Evolutionary conservation across 2,113 vertebrate genomes (phyloP).

Genomic region (Coracopsis vasa): DNA sequence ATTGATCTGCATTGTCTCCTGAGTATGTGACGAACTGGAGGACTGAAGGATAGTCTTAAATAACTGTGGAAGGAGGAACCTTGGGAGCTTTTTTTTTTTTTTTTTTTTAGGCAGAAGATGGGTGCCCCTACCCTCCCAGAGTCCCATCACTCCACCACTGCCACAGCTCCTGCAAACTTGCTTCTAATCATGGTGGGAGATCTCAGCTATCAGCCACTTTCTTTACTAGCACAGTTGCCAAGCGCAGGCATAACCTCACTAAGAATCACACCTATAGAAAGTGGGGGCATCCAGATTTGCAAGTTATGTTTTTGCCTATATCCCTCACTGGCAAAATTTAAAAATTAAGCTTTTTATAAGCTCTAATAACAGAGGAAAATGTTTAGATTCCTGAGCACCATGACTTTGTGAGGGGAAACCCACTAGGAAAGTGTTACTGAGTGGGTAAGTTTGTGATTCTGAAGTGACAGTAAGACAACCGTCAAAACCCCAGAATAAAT

Average conservation of each 20-base stretch:
- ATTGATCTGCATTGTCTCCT: background rate
- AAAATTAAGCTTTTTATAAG: background rate
- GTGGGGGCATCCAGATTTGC: background rate
- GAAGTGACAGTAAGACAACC: background rate
- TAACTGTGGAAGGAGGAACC: background rate
- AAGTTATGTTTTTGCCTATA: background rate
- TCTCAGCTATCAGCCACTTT: background rate
- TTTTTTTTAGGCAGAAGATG: background rate
- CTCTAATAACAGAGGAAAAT: background rate
- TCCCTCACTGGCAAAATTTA: background rate
- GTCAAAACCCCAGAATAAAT: background rate
- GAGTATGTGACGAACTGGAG: background rate
- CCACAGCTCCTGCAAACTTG: background rate
- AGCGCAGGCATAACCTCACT: background rate
- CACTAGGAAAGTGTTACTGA: background rate
- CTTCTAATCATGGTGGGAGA: background rate
- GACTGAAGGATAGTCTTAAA: background rate
- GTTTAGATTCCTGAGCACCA: background rate
- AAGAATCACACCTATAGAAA: background rate
- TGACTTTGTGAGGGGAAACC: background rate
- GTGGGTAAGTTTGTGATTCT: background rate
- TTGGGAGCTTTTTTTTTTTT: background rate
- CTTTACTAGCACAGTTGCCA: background rate
- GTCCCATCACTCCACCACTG: fast-evolving
- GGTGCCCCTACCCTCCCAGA: background rate